Evolutionary conservation across 2,113 vertebrate species (phyloP), one percentile per base, ranked within the genome.

Genomic region (Genyomyrus donnyi): DNA sequence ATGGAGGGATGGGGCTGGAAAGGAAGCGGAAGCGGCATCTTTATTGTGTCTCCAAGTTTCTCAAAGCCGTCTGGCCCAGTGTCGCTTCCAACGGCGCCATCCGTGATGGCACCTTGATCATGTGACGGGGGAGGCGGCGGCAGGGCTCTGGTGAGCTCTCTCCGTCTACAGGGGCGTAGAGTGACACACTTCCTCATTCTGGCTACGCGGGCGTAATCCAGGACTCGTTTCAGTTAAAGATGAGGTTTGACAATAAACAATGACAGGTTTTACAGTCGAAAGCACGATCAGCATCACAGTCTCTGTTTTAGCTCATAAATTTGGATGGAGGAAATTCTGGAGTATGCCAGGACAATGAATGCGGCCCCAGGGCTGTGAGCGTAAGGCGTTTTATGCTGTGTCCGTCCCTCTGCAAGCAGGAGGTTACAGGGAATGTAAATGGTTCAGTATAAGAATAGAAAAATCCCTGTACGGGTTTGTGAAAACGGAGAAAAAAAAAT

Each of bases 31-130:
- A 91, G 90, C 92, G 74, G 91, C 19, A 62, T 88, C 91, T 91
- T 87, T 91, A 90, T 89, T 85, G 90, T 91, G 85, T 91, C 92
- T 92, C 92, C 90, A 91, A 87, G 91, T 90, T 91, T 90, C 90
- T 91, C 92, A 91, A 91, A 91, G 91, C 90, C 85, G n/a, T 89
- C 89, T 92, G 90, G 90, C 91, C 87, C 87, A 90, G 70, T 89
- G 88, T 91, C 88, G 89, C 88, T 52, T 90, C 90, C 89, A 84
- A 89, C 89, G 77, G 90, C 90, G 89, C 48, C 3, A 88, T 90
- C 45, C 62, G 53, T 87, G 56, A 87, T 3, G 89, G 31, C 48
- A 90, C 89, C 62, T 80, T 88, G 85, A 90, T 90, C 85, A 90
- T 66, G 85, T 90, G 89, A 90, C n/a, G 42, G 62, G 48, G 53